phyloP scores from a whole-genome alignment of 2,888 invertebrate species.

The Drosophila rellima region DNA sequence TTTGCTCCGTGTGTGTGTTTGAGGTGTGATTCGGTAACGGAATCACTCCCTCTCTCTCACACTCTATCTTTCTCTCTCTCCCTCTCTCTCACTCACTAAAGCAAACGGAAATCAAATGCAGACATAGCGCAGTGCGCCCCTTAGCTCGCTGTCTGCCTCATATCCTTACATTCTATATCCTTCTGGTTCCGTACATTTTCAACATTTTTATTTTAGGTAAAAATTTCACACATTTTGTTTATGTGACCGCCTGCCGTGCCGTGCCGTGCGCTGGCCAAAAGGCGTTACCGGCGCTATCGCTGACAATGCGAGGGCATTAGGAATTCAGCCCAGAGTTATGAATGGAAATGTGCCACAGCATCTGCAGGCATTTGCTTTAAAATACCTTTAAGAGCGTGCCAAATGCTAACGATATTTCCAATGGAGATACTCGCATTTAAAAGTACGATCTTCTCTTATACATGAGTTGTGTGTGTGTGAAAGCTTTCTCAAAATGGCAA shows the following conservation, averaged over 20 bases:
- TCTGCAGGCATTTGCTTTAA: conserved; percentile 19
- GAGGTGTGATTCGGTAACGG: conserved; percentile 72
- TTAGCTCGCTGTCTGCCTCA: conserved; percentile 18
- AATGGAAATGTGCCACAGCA: conserved; percentile 40
- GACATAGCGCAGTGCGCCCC: conserved; percentile 54
- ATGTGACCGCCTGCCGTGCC: conserved; percentile 66
- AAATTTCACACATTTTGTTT: conserved; percentile 80
- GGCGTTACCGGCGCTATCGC: conserved; percentile 73
- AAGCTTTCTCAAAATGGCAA: neutral
- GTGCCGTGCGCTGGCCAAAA: conserved; percentile 44
- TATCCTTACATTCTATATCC: conserved; percentile 17
- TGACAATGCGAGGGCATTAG: conserved; percentile 45
- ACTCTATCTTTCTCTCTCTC: conserved; percentile 1
- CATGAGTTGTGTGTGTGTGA: neutral
- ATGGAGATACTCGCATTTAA: neutral
- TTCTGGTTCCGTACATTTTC: conserved; percentile 50
- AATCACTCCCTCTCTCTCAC: conserved; percentile 40
- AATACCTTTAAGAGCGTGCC: conserved; percentile 18
- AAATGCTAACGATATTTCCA: conserved; percentile 2
- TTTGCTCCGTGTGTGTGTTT: conserved; percentile 20
- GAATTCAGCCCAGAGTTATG: conserved; percentile 49
- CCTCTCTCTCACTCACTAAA: neutral
- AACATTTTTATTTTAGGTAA: conserved; percentile 78
- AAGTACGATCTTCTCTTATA: neutral
- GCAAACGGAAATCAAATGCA: conserved; percentile 81